Percentiles rank a stretch among this genome's conserved stretches.
Conservation (phyloP, 2,888 invertebrate genomes). For the Caenorhabditis parvicauda region DNA sequence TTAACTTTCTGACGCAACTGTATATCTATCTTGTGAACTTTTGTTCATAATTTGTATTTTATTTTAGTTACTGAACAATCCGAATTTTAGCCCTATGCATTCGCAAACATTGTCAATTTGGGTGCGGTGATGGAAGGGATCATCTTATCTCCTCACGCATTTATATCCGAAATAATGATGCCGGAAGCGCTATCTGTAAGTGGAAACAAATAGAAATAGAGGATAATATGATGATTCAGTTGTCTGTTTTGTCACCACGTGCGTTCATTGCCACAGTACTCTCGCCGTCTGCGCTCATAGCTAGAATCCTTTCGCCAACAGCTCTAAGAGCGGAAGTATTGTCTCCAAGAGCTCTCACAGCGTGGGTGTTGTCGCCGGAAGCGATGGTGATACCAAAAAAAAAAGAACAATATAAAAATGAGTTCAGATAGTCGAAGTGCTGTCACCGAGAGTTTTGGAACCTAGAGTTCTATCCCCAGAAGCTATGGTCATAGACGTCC, state of each 20-base stretch:
- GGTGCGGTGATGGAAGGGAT: slow-evolving; percentile 43
- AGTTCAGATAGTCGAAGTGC: slow-evolving; percentile 30
- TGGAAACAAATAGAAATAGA: neutral
- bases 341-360: slow-evolving; percentile 51
- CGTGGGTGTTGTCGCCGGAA: slow-evolving; percentile 55
- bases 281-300: slow-evolving; percentile 51
- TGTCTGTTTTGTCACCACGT: slow-evolving; percentile 46
- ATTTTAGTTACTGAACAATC: neutral
- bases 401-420: neutral
- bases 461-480: slow-evolving; percentile 51
- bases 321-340: slow-evolving; percentile 51
- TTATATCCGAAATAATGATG: slow-evolving; percentile 40
- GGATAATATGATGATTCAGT: slow-evolving; percentile 13
- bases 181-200: slow-evolving; percentile 42
- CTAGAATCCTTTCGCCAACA: slow-evolving; percentile 49
- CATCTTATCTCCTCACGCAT: slow-evolving; percentile 51
- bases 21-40: too few species aligned
- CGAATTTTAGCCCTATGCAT: slow-evolving; percentile 38
- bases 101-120: slow-evolving; percentile 43
- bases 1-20: too few species aligned
- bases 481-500: slow-evolving; percentile 50
- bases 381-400: slow-evolving; percentile 26
- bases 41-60: too few species aligned
- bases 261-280: slow-evolving; percentile 57
- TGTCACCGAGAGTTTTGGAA: slow-evolving; percentile 50